Base-by-base conservation (phyloP, 2,888 invertebrate species). In the Bursaphelenchus okinawaensis region DNA sequence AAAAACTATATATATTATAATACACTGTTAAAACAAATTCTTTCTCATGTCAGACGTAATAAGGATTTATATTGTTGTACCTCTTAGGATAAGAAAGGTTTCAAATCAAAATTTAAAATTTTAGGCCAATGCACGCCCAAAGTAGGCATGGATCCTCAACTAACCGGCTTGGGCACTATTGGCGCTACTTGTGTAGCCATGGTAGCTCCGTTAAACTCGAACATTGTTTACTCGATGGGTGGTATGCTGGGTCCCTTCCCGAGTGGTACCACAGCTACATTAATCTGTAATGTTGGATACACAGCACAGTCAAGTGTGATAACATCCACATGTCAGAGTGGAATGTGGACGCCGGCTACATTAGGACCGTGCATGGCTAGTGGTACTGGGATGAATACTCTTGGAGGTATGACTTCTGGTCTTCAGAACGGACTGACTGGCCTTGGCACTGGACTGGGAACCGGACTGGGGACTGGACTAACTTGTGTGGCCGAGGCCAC, bases 271-370 rank as follows among this genome's bases (percentile, higher is more conserved):
- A 56, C 56, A 9, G 56, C 56, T 20, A 56, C 56, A n/a, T 24
- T 56, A 6, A 16, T 40, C 3, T 40, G 40, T 40, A 40, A 40
- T 40, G n/a, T 40, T 40, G 60, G 60, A 3, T 59, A 40, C 52
- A 9, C 27, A 19, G n/a, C 52, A 3, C 31, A 51, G 16, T 4
- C 60, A 50, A 50, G 29, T 27, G 23, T 27, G 6, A 26, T 26
- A 19, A 24, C 68, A 6, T 27, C 67, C 9, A 67, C 12, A 6
- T 67, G 66, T 27, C 57, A 68, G 20, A 66, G 67, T 27, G 69
- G 29, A n/a, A 26, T 59, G 9, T 59, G 60, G 60, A 8, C 1
- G 31, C 60, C 60, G 9, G 9, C 60, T 12, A 50, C 19, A 20
- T 6, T 59, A 9, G 23, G 23, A 23, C 23, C 23, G 12, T 54